These are phyloP conservation scores for Agrenia bidenticulata DNA, from an alignment of 2,888 invertebrate genomes.

Conservation along the genomic window DNA sequence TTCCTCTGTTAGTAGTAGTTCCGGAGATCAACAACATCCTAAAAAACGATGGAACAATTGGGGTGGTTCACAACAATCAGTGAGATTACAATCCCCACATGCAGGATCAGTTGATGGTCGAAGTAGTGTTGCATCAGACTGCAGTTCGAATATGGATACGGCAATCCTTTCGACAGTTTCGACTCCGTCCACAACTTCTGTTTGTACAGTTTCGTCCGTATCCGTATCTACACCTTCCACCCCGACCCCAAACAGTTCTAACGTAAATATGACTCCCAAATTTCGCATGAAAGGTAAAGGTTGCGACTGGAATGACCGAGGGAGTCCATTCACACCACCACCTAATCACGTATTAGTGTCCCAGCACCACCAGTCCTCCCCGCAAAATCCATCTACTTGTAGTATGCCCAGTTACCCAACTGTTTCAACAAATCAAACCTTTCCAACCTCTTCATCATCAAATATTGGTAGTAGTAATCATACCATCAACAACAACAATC, in stretches of 20 bases:
- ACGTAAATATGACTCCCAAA: constrained; percentile 22
- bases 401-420: constrained; percentile 12
- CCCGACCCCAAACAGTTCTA: neutral
- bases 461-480: constrained; percentile 15
- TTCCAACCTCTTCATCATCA: constrained; percentile 18
- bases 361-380: constrained; percentile 16
- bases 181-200: constrained; percentile 25
- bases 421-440: neutral
- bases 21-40: constrained; percentile 42
- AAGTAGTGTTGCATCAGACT: constrained; percentile 51
- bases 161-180: constrained; percentile 24
- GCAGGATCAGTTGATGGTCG: constrained; percentile 44
- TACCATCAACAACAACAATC: constrained; percentile 14
- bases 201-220: constrained; percentile 15
- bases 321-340: constrained; percentile 35
- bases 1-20: constrained; percentile 6
- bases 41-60: constrained; percentile 52
- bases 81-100: constrained; percentile 29
- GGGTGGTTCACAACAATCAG: constrained; percentile 35
- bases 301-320: constrained; percentile 44
- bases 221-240: constrained; percentile 1
- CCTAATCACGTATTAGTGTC: constrained; percentile 29
- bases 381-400: constrained; percentile 9
- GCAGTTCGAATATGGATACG: constrained; percentile 42
- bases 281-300: constrained; percentile 50